Evolutionary conservation across 2,888 invertebrate species (phyloP).

Genomic region (Brenthis hecate): DNA sequence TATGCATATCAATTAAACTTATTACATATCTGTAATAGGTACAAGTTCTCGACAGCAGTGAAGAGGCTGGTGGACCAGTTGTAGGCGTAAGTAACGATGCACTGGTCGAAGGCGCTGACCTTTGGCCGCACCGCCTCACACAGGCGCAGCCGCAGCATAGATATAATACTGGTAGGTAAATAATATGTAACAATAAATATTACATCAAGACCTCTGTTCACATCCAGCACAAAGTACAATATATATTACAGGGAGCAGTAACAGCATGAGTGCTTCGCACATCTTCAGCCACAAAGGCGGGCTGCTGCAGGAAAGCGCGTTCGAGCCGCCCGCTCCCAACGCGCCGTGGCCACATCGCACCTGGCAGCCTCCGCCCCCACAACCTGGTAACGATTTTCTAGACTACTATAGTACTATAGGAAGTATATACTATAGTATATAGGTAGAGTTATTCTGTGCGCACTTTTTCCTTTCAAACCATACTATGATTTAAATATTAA

Average conservation of each 20-base stretch:
- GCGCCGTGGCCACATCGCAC: constrained; percentile 53
- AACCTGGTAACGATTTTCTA: constrained; percentile 7
- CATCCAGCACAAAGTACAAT: no score
- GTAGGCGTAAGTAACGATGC: constrained; percentile 31
- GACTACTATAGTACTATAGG: neutral
- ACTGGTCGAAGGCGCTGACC: constrained; percentile 46
- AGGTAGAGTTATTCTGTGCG: no score
- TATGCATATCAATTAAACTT: neutral
- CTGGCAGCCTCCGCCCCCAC: constrained; percentile 47
- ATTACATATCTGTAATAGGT: neutral
- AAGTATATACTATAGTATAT: no score
- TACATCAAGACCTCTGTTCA: no score
- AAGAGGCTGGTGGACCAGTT: constrained; percentile 34
- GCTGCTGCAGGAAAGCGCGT: constrained; percentile 75
- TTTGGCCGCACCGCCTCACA: constrained; percentile 72
- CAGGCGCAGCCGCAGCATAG: constrained; percentile 67
- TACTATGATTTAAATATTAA: no score
- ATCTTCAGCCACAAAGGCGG: constrained; percentile 89
- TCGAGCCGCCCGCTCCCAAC: constrained; percentile 49
- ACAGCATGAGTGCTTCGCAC: constrained; percentile 68
- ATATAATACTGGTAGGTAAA: constrained; percentile 48
- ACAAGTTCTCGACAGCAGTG: constrained; percentile 32
- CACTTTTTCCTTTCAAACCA: no score
- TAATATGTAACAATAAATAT: neutral
- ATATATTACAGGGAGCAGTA: constrained; percentile 36